Conservation (phyloP, 2,888 invertebrate genomes). For the Oasisia sp. region DNA sequence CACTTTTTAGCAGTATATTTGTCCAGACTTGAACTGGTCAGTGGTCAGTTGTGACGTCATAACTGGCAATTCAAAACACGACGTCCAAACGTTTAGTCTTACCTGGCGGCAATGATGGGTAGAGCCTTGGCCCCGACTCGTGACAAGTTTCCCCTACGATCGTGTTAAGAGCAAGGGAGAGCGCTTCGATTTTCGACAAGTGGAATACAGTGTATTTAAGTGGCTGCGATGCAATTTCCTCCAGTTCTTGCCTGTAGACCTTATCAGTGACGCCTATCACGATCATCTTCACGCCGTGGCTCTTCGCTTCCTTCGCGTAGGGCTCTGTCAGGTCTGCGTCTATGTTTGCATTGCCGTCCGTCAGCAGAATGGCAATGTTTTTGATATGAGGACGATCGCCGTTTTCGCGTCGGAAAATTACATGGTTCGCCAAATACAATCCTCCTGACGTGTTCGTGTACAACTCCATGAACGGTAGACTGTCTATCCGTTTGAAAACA, state of each 20-base stretch:
- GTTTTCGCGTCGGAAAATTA: no score
- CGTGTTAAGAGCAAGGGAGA: conserved; percentile 24
- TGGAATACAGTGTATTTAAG: conserved; percentile 31
- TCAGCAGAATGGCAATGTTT: conserved; percentile 22
- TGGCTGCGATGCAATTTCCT: background rate
- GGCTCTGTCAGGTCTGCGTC: conserved; percentile 13
- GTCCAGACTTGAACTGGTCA: no score
- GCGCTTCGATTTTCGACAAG: conserved; percentile 24
- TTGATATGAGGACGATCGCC: background rate
- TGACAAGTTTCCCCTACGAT: conserved; percentile 22
- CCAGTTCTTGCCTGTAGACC: background rate
- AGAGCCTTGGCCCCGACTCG: no score
- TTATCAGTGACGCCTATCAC: background rate
- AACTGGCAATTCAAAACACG: no score
- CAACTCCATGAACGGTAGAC: no score
- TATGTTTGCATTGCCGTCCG: conserved; percentile 7
- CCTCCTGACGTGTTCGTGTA: no score
- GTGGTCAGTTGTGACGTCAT: no score
- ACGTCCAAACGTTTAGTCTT: no score
- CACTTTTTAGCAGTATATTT: no score
- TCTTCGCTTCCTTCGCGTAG: conserved; percentile 23
- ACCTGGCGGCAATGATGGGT: no score
- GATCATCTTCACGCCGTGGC: background rate
- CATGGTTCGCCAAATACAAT: no score
- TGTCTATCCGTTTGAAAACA: background rate